Evolutionary conservation across 2,797 vertebrate species (phyloP).

Genomic region (Lepidocolaptes lacrymiger): DNA sequence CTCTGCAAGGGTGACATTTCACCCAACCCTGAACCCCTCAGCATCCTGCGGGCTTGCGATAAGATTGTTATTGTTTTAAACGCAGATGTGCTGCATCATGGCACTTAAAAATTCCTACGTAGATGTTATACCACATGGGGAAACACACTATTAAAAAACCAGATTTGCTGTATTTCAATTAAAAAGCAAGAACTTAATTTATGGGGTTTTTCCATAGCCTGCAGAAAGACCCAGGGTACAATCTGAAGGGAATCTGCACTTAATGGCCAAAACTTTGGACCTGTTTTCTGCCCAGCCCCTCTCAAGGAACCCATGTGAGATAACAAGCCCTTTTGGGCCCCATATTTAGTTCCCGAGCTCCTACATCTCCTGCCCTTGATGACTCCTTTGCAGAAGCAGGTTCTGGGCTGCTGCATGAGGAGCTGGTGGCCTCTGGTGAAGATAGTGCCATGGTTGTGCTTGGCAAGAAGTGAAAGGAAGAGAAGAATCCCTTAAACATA

Average conservation of each 20-base stretch:
- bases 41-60: slow-evolving; percentile 12
- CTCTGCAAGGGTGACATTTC: slow-evolving; percentile 36
- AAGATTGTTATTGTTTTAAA: slow-evolving; percentile 34
- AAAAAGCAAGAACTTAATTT: neutral
- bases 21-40: neutral
- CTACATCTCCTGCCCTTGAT: neutral
- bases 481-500: neutral
- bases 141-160: neutral
- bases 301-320: neutral
- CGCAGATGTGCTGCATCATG: neutral
- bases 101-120: neutral
- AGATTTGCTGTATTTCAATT: neutral
- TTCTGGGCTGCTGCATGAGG: neutral
- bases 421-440: neutral
- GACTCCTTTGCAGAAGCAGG: neutral
- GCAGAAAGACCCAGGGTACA: neutral
- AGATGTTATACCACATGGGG: neutral
- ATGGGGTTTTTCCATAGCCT: neutral
- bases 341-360: neutral
- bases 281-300: neutral
- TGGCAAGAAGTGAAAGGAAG: neutral
- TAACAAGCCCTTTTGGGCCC: neutral
- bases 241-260: neutral
- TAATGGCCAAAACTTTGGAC: neutral
- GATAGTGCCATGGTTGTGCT: fast-evolving